Evolutionary conservation across 2,113 vertebrate genomes (phyloP), one percentile per base, ranked within the genome.

Genomic region (Circaetus cinerascens): DNA sequence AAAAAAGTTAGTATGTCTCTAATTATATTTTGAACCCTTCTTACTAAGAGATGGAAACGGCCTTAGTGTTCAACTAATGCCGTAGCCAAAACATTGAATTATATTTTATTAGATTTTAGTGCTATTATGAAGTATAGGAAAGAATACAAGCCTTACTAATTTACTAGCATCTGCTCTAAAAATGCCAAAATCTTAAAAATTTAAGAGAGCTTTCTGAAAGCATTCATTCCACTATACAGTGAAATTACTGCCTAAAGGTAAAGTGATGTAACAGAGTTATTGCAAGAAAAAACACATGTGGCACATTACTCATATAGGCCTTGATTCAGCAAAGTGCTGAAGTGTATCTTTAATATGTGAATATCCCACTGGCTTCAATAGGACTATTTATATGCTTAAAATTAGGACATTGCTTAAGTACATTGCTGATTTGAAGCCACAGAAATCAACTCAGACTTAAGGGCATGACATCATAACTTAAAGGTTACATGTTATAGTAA

Each of bases 181-280:
- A 94, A 76, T 30, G 41, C 41, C 94, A 95, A 82, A 90, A 94
- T 63, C 69, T 90, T 91, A 88, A 93, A 96, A 87, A 66, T 88
- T 95, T 94, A 95, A 94, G 55, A 94, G 38, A 90, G 1, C 2
- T 88, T 97, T 93, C 74, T 69, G 67, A 91, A 95, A 95, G 75
- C 66, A 96, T 87, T 95, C 0, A 76, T 91, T 95, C 32, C 32
- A 83, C 57, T 90, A 29, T 76, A 66, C 23, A 93, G 77, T 83
- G 74, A 94, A 95, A 90, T 88, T 87, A 80, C 12, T 85, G 85
- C 93, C 85, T 85, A 80, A 92, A 95, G 90, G 59, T 72, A 90
- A 88, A 90, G 53, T 90, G 89, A 88, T 83, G 84, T 90, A 93
- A 94, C 48, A 76, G 81, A 90, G n/a, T 86, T 88, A 74, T 29